Conservation (phyloP, 2,113 vertebrate species). For the Morone saxatilis region DNA sequence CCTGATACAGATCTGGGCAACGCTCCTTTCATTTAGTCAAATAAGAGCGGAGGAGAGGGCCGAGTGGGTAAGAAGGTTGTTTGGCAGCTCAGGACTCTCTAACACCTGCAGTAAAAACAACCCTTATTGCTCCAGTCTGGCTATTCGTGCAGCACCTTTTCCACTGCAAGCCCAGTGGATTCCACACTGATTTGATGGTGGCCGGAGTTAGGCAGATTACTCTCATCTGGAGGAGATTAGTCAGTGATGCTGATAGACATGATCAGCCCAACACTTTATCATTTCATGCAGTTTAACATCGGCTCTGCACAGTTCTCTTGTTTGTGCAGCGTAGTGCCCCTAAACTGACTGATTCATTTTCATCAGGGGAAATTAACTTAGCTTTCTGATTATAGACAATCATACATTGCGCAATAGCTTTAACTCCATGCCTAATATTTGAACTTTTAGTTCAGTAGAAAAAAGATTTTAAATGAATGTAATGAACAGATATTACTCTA, state of each 20-base stretch:
- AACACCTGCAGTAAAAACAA: slow-evolving; percentile 71
- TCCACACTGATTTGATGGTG: slow-evolving; percentile 79
- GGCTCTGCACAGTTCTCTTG: slow-evolving; percentile 23
- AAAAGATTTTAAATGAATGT: slow-evolving; percentile 49
- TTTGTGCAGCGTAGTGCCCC: slow-evolving; percentile 43
- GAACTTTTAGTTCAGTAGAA: slow-evolving; percentile 42
- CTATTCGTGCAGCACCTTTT: slow-evolving; percentile 72
- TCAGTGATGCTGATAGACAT: slow-evolving; percentile 63
- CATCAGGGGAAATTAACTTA: slow-evolving; percentile 61
- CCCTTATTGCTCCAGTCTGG: slow-evolving; percentile 56
- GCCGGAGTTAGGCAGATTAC: slow-evolving; percentile 76
- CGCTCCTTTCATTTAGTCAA: slow-evolving; percentile 11
- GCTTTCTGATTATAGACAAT: slow-evolving; percentile 59
- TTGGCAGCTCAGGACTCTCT: slow-evolving; percentile 56
- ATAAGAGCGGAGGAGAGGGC: not conserved
- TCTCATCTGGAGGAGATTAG: slow-evolving; percentile 88
- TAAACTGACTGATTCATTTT: slow-evolving; percentile 53
- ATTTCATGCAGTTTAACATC: slow-evolving; percentile 52
- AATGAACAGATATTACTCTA: slow-evolving; percentile 65
- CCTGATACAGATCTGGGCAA: slow-evolving; percentile 52
- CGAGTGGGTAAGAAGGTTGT: slow-evolving; percentile 15
- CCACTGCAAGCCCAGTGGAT: slow-evolving; percentile 68
- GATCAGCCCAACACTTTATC: slow-evolving; percentile 67
- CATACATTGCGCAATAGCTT: slow-evolving; percentile 42
- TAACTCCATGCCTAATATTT: slow-evolving; percentile 12